Conservation (phyloP, 1,140 invertebrate genomes). For the Ctenoplectra terminalis region DNA sequence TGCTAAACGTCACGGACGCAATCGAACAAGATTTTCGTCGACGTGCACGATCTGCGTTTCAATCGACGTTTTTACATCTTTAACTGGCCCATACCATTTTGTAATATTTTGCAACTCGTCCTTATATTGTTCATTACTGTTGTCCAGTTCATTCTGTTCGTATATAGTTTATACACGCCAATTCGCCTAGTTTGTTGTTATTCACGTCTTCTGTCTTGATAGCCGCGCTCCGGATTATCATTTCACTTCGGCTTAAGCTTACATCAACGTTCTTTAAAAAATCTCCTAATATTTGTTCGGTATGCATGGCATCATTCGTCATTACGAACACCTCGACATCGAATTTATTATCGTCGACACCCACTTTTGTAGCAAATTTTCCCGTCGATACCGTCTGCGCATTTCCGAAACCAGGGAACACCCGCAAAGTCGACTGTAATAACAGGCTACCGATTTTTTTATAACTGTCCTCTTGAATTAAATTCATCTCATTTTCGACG, state of each 20-base stretch:
- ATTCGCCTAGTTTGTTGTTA: not conserved
- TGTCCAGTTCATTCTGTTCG: not conserved
- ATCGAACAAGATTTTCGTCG: too few species aligned
- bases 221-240: not conserved
- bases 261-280: slow-evolving; percentile 1
- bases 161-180: not conserved
- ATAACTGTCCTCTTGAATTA: not conserved
- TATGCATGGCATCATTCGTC: too few species aligned
- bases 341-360: not conserved
- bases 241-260: not conserved
- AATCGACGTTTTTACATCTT: not conserved
- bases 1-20: too few species aligned
- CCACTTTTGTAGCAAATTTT: not conserved
- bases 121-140: not conserved
- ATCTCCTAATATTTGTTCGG: not conserved
- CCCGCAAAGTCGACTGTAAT: not conserved
- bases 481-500: slow-evolving; percentile 4
- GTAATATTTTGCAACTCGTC: not conserved
- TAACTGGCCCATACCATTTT: not conserved
- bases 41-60: not conserved
- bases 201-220: not conserved
- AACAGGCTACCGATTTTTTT: not conserved
- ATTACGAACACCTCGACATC: slow-evolving; percentile 7
- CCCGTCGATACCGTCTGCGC: not conserved
- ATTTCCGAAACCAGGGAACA: not conserved